Percentiles rank a stretch among this genome's conserved stretches.
Conservation (phyloP, 2,113 vertebrate species). For the Hiodon alosoides region DNA sequence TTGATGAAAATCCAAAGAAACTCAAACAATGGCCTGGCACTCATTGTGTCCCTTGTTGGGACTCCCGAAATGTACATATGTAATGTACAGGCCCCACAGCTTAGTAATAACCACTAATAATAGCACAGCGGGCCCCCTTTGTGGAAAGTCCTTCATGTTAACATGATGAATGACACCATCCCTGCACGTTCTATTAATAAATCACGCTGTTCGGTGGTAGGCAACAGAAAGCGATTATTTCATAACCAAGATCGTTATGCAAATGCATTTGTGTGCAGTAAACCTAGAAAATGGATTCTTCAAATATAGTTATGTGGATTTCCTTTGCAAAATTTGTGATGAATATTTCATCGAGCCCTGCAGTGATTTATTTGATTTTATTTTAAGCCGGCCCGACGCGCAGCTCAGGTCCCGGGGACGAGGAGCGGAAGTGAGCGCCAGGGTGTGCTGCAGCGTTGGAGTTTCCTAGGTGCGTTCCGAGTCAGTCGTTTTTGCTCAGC, state of each 20-base stretch:
- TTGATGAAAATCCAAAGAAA: background rate
- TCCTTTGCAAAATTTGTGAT: conserved; percentile 4
- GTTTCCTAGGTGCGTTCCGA: background rate
- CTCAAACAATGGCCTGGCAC: background rate
- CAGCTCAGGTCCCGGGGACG: background rate
- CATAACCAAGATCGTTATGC: conserved; percentile 15
- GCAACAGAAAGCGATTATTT: conserved; percentile 14
- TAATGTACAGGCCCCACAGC: background rate
- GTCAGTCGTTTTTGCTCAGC: background rate
- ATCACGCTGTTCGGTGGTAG: conserved; percentile 17
- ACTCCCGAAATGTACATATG: conserved; percentile 1
- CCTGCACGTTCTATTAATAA: conserved; percentile 19
- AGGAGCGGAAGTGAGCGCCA: background rate
- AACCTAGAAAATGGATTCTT: conserved; percentile 14
- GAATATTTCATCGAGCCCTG: conserved; percentile 19
- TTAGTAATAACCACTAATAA: conserved; percentile 20
- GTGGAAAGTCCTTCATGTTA: conserved; percentile 18
- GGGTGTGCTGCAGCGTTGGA: no score
- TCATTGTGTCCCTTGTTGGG: background rate
- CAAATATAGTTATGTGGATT: conserved; percentile 18
- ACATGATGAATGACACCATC: conserved; percentile 15
- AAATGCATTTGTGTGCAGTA: conserved; percentile 20
- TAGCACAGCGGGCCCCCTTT: conserved; percentile 9
- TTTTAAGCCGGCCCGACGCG: background rate
- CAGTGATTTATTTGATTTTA: background rate